Evolutionary conservation across 1,140 invertebrate genomes (phyloP), one percentile per base, ranked within the genome.

Genomic region (Apis cerana): DNA sequence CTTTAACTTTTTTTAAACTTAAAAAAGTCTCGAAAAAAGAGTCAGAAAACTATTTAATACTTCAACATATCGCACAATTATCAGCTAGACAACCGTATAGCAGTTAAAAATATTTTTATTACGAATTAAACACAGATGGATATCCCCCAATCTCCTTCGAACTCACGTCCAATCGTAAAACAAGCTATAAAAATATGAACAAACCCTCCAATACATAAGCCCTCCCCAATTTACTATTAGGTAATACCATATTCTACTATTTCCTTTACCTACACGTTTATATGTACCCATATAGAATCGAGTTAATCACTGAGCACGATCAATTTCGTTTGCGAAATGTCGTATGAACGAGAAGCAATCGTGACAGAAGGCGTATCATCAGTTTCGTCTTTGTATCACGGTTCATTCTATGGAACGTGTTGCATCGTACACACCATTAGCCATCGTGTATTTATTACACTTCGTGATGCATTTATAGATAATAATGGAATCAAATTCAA

Each of bases 371-470:
- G 82, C 68, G 59, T 67, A 11, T 21, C 56, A 21, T 54, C 50
- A 33, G 68, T 4, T 23, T 54, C 27, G 33, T 58, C 23, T 68
- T 72, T 52, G 61, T 43, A 43, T 43, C 33, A 43, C n/a, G 1
- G 4, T 23, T 12, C 59, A 23, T 21, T 21, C 21, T 4, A 21
- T 23, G n/a, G 59, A 19, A 52, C 56, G 12, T 56, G 58, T 27
- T 15, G 19, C 52, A 43, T 2, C 27, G 27, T 23, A 11, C 61
- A 19, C 27, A 1, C 33, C 27, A 83, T 81, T 69, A 56, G 52
- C 52, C 80, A 68, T 77, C 82, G 52, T 15, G 23, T 80, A 89
- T 91, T 91, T 89, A 87, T 91, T 88, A 88, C 80, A 85, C 0
- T 82, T 85, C 74, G 81, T 50, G 89, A 82, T 89, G 87, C 80